Conservation (phyloP, 2,797 vertebrate species). For the Paratrypauchen microcephalus region DNA sequence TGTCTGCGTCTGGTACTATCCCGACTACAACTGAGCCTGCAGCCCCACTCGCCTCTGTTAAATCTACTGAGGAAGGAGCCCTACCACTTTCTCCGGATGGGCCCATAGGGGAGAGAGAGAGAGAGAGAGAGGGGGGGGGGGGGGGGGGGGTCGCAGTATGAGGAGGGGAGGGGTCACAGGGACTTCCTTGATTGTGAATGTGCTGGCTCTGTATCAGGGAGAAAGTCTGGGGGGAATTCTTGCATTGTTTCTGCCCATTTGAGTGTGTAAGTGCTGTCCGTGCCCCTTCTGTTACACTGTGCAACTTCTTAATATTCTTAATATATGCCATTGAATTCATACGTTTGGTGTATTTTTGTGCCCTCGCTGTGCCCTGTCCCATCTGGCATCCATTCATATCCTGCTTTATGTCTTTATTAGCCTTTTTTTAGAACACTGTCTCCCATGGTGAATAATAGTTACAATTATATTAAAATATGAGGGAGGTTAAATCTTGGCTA, state of each 20-base stretch:
- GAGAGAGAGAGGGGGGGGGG: constrained; percentile 38
- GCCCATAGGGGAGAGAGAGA: constrained; percentile 40
- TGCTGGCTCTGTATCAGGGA: constrained; percentile 76
- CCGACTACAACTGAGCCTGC: constrained; percentile 66
- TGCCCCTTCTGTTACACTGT: background rate
- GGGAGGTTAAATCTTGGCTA: background rate
- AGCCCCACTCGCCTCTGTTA: constrained; percentile 66
- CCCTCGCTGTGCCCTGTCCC: constrained; percentile 12
- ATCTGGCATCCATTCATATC: constrained; percentile 37
- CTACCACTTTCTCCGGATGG: constrained; percentile 75
- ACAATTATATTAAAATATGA: background rate
- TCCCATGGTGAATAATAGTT: background rate
- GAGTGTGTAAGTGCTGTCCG: constrained; percentile 9
- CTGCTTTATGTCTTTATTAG: constrained; percentile 44
- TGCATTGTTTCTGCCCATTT: constrained; percentile 14
- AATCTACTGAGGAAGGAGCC: constrained; percentile 68
- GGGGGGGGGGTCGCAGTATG: constrained; percentile 51
- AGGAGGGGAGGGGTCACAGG: constrained; percentile 55
- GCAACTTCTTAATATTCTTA: background rate
- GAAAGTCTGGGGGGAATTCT: constrained; percentile 50
- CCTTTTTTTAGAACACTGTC: constrained; percentile 25
- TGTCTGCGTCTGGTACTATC: constrained; percentile 69
- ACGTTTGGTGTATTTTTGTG: constrained; percentile 31
- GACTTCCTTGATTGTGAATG: constrained; percentile 82
- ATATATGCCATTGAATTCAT: background rate